A percentile compares a stretch with the other conserved stretches of the same genome.
phyloP scores from a whole-genome alignment of 2,113 vertebrate genomes.

The Limanda limanda region DNA sequence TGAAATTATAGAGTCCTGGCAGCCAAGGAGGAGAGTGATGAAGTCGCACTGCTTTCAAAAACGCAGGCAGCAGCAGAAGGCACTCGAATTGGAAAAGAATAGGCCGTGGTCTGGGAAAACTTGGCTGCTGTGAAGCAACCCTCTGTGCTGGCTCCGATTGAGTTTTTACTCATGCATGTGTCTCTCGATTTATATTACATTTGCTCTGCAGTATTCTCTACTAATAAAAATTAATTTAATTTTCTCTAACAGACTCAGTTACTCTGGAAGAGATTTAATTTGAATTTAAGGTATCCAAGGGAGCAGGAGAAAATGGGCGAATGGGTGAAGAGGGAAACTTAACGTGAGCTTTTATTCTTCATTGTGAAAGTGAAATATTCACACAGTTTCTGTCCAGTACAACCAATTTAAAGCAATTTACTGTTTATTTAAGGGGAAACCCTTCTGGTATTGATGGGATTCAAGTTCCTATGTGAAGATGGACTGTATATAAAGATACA shows the following conservation, averaged over 20 bases:
- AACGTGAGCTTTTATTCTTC: too few species aligned
- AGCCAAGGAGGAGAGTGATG: constrained; percentile 24
- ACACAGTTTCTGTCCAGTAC: background rate
- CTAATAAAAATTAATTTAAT: background rate
- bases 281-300: too few species aligned
- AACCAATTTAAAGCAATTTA: background rate
- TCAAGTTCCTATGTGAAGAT: too few species aligned
- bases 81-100: constrained; percentile 38
- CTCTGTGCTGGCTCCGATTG: constrained; percentile 43
- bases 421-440: background rate
- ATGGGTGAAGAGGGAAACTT: too few species aligned
- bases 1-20: constrained; percentile 34
- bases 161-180: constrained; percentile 26
- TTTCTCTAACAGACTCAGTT: background rate
- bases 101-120: constrained; percentile 40
- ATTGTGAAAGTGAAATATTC: background rate
- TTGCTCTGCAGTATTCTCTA: background rate
- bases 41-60: constrained; percentile 29
- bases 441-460: background rate
- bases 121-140: constrained; percentile 35
- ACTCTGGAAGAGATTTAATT: background rate
- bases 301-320: too few species aligned
- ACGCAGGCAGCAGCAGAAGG: constrained; percentile 43
- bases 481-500: too few species aligned
- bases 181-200: constrained; percentile 19